Evolutionary conservation across 2,797 vertebrate genomes (phyloP).

Genomic region (Danionella dracula): DNA sequence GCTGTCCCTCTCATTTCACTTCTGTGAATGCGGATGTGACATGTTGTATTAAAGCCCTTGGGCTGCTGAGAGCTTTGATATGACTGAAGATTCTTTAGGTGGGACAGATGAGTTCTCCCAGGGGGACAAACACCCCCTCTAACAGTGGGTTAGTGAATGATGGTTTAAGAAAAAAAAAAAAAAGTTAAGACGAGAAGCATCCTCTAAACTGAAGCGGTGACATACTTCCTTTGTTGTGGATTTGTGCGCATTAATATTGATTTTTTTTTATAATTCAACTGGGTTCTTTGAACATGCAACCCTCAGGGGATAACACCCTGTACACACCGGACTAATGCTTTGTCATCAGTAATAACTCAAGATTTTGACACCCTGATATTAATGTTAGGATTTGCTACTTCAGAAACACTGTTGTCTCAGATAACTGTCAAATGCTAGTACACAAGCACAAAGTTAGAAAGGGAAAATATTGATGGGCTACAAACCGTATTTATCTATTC

Average conservation of each 20-base stretch:
- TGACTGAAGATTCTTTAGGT: slow-evolving; percentile 28
- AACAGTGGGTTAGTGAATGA: slow-evolving; percentile 29
- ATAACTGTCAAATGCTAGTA: slow-evolving; percentile 32
- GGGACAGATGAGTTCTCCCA: slow-evolving; percentile 24
- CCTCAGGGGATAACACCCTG: slow-evolving; percentile 61
- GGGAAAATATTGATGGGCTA: too few species aligned
- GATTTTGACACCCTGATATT: slow-evolving; percentile 70
- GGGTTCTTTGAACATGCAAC: slow-evolving; percentile 82
- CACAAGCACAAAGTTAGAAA: too few species aligned
- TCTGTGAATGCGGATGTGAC: slow-evolving; percentile 19
- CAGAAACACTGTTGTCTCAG: slow-evolving; percentile 10
- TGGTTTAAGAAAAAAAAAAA: slow-evolving; percentile 47
- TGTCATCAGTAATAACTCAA: slow-evolving; percentile 81
- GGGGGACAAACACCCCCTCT: slow-evolving; percentile 23
- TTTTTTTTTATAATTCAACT: slow-evolving; percentile 85
- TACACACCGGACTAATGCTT: slow-evolving; percentile 71
- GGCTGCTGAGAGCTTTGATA: slow-evolving; percentile 34
- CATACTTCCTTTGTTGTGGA: slow-evolving; percentile 75
- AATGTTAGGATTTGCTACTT: slow-evolving; percentile 55
- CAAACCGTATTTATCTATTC: too few species aligned
- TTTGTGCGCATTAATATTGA: slow-evolving; percentile 88
- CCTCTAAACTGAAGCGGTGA: slow-evolving; percentile 71
- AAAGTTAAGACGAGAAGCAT: slow-evolving; percentile 63
- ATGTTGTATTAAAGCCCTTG: slow-evolving; percentile 28
- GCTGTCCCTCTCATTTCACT: slow-evolving; percentile 24